Evolutionary conservation across 2,797 vertebrate species (phyloP).

Genomic region (Spinus olivaceus): DNA sequence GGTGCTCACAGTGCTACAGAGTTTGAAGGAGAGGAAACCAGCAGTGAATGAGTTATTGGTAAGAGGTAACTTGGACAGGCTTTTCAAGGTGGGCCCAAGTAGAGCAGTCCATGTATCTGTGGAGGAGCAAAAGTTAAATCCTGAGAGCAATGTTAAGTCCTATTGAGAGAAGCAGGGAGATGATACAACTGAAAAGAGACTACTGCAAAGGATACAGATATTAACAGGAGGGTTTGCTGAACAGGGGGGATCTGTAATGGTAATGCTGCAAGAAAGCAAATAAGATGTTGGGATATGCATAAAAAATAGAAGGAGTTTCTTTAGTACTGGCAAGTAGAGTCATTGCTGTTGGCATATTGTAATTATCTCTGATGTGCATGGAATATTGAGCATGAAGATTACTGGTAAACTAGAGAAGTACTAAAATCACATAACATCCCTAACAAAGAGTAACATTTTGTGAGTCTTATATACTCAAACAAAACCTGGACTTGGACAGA

Average conservation of each 20-base stretch:
- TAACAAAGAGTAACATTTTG: neutral
- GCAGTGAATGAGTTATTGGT: neutral
- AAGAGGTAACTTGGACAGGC: neutral
- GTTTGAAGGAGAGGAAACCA: neutral
- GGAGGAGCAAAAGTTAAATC: neutral
- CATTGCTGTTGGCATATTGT: neutral
- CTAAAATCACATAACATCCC: neutral
- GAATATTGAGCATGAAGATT: neutral
- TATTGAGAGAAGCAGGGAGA: neutral
- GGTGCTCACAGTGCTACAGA: neutral
- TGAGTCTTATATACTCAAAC: neutral
- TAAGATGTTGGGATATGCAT: neutral
- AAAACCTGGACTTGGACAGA: neutral
- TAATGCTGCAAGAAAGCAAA: neutral
- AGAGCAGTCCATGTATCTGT: neutral
- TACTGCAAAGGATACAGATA: neutral
- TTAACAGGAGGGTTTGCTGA: neutral
- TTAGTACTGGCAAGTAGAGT: neutral
- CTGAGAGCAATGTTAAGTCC: neutral
- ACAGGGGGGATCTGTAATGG: neutral
- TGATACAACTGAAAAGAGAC: neutral
- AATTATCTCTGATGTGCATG: neutral
- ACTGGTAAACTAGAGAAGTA: neutral
- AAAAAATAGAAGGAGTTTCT: neutral
- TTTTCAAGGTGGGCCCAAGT: neutral